phyloP scores from a whole-genome alignment of 1,140 invertebrate genomes.

The Lamellibrachia luymesi region DNA sequence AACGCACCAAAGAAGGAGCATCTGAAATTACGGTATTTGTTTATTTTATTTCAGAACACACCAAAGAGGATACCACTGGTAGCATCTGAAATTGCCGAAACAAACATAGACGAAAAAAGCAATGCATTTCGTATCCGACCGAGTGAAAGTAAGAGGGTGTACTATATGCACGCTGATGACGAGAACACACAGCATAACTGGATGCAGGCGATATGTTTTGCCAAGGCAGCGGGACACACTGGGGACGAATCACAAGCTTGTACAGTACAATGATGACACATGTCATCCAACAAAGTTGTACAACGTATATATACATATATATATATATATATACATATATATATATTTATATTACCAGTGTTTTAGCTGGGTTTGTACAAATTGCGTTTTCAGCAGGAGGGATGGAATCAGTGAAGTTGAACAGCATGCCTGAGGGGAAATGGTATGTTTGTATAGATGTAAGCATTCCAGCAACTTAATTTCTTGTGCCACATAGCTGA shows the following conservation, averaged over 20 bases:
- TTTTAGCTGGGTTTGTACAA: not conserved
- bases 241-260: conserved; percentile 50
- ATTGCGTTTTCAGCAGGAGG: not conserved
- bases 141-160: conserved; percentile 47
- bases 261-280: conserved; percentile 38
- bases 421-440: not conserved
- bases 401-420: not conserved
- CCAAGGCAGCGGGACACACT: conserved; percentile 47
- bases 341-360: not conserved
- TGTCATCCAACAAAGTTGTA: not conserved
- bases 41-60: conserved; percentile 18
- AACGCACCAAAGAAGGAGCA: too few relatives aligned
- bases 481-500: not conserved
- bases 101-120: conserved; percentile 49
- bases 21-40: not conserved
- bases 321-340: not conserved
- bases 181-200: conserved; percentile 49
- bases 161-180: conserved; percentile 52
- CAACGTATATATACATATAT: not conserved
- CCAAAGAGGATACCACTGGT: conserved; percentile 33
- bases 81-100: conserved; percentile 51
- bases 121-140: conserved; percentile 50
- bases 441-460: not conserved
- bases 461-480: not conserved
- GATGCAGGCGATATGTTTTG: conserved; percentile 57